Evolutionary conservation across 2,113 vertebrate genomes (phyloP).

Genomic region (Prunella fulvescens): DNA sequence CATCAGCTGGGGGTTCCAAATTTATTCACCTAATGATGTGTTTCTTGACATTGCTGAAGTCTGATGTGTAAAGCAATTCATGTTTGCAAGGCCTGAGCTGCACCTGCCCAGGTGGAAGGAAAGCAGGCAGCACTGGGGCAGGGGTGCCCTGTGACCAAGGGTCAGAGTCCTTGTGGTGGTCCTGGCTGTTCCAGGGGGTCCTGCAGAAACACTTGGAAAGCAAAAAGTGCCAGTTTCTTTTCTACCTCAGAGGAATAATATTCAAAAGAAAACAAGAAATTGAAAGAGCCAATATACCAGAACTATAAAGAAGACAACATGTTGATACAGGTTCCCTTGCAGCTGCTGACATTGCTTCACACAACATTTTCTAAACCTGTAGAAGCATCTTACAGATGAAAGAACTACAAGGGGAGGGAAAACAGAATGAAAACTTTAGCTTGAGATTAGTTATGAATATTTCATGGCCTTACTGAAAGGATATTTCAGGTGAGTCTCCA

Average conservation of each 20-base stretch:
- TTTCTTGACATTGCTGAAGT: neutral
- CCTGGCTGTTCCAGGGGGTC: neutral
- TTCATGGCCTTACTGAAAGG: neutral
- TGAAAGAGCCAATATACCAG: neutral
- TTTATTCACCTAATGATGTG: neutral
- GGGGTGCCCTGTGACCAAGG: neutral
- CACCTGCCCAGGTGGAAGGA: neutral
- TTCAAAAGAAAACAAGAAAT: neutral
- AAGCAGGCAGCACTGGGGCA: neutral
- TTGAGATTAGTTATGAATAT: slow-evolving; percentile 22
- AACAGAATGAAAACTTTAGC: slow-evolving; percentile 7
- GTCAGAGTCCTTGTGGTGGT: neutral
- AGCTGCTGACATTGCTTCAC: neutral
- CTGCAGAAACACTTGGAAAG: neutral
- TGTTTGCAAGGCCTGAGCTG: neutral
- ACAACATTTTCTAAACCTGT: neutral
- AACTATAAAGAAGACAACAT: neutral
- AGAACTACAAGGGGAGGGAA: neutral
- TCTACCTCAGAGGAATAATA: neutral
- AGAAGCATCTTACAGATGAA: neutral
- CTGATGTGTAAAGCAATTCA: neutral
- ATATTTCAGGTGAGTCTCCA: slow-evolving; percentile 33
- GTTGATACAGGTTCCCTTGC: neutral
- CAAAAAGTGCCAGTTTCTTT: neutral
- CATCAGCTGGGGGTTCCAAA: neutral